Base-by-base conservation (phyloP, 2,113 vertebrate genomes). In the Festucalex cinctus region DNA sequence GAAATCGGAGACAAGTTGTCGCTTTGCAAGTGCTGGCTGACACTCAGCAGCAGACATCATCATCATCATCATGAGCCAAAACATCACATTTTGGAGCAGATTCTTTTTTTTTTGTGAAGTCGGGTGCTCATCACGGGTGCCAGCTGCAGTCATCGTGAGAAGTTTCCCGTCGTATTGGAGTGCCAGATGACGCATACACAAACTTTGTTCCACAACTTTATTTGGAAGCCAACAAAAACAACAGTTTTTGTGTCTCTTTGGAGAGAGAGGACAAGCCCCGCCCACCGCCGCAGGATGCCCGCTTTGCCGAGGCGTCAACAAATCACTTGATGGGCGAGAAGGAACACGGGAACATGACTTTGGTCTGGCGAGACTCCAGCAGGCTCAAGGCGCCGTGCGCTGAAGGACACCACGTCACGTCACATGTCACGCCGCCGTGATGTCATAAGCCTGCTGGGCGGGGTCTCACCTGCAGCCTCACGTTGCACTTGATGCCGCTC, bases 381-480 rank as follows among this genome's bases (percentile, higher is more conserved):
- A 94, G 93, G 62, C 35, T 75, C 14, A 93, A 92, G 1, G 94
- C 94, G 82, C 92, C 41, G 41, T 83, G 84, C 76, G 73, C 54
- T 72, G 5, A 82, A 12, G 70, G 14, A 46, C 1, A 56, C 7
- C 3, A 5, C 19, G 39, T 74, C 22, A 74, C 20, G 36, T 66
- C 22, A 28, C 19, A n/a, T 54, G 59, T 17, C n/a, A 2, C 6
- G 20, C 20, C 8, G 9, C 36, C 35, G 9, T n/a, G 57, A 37
- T 14, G 61, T 41, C n/a, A 44, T 13, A 3, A n/a, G 3, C 9
- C 43, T 17, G 20, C 48, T 7, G 48, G 48, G 48, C 20, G 48
- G n/a, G 10, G 65, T 72, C 90, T 94, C 89, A 98, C 97, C 95
- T 85, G 95, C 95, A 35, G 93, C 93, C 6, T 97, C 0, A 95